These are phyloP conservation scores for Eupithecia exiguata DNA, from an alignment of 2,888 invertebrate genomes.

Conservation along the genomic window DNA sequence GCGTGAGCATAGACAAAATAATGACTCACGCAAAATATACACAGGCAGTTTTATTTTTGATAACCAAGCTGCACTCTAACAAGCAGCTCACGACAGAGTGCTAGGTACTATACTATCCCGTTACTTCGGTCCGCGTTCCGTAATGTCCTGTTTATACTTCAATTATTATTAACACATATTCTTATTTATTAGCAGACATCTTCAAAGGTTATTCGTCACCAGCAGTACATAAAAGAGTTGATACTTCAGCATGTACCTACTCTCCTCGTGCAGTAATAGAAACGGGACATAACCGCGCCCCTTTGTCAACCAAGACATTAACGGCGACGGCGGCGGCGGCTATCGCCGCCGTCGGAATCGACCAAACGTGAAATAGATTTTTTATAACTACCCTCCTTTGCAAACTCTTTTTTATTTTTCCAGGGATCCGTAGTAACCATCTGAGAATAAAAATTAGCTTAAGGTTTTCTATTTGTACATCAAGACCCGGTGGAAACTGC, in stretches of 20 bases:
- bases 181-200: neutral
- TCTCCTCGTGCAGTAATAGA: neutral
- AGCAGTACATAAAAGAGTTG: neutral
- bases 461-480: neutral
- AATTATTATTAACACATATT: neutral
- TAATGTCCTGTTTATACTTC: neutral
- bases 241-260: neutral
- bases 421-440: constrained; percentile 6
- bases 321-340: constrained; percentile 19
- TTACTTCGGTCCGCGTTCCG: neutral
- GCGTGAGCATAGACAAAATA: neutral
- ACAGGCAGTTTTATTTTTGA: too few relatives aligned
- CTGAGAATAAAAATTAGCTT: neutral
- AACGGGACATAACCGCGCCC: constrained; percentile 8
- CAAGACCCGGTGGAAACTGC: neutral
- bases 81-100: neutral
- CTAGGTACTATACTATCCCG: too few relatives aligned
- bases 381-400: constrained; percentile 40
- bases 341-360: constrained; percentile 30
- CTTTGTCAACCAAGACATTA: constrained; percentile 34
- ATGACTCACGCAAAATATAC: neutral
- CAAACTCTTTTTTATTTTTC: constrained; percentile 27
- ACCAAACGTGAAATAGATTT: constrained; percentile 45
- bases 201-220: neutral
- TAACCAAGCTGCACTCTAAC: neutral